Conservation (phyloP, 2,113 vertebrate genomes). For the Choloepus hoffmanni region DNA sequence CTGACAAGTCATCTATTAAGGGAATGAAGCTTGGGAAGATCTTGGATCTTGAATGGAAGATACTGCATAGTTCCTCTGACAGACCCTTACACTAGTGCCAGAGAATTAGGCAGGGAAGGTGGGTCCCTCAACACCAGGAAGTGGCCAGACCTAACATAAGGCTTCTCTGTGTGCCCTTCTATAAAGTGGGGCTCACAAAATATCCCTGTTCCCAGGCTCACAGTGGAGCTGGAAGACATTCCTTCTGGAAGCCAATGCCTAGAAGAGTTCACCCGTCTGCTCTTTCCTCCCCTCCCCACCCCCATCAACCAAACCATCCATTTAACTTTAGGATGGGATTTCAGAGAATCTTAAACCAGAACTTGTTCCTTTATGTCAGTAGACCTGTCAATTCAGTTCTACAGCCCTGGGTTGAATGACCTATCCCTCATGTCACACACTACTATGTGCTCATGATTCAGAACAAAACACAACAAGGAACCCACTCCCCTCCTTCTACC, state of each 20-base stretch:
- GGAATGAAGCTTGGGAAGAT: background rate
- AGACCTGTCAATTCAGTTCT: background rate
- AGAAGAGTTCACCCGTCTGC: background rate
- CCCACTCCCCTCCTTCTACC: too few species aligned
- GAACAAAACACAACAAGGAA: background rate
- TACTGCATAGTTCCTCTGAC: background rate
- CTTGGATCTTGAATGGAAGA: background rate
- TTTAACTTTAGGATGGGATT: background rate
- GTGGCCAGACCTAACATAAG: accelerated
- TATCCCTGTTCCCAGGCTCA: background rate
- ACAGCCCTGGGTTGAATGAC: background rate
- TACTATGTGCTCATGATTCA: background rate
- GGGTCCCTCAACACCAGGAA: background rate
- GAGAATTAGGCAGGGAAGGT: background rate
- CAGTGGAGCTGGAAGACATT: too few species aligned
- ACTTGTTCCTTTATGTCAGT: background rate
- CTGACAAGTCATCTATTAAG: background rate
- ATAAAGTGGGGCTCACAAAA: too few species aligned
- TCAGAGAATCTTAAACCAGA: background rate
- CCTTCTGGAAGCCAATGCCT: background rate
- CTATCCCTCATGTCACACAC: background rate
- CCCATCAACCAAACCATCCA: background rate
- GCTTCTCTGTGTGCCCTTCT: background rate
- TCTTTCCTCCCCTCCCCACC: background rate
- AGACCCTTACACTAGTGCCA: background rate